Base-by-base conservation (phyloP, 2,113 vertebrate species). In the Drymodes brunneopygia region DNA sequence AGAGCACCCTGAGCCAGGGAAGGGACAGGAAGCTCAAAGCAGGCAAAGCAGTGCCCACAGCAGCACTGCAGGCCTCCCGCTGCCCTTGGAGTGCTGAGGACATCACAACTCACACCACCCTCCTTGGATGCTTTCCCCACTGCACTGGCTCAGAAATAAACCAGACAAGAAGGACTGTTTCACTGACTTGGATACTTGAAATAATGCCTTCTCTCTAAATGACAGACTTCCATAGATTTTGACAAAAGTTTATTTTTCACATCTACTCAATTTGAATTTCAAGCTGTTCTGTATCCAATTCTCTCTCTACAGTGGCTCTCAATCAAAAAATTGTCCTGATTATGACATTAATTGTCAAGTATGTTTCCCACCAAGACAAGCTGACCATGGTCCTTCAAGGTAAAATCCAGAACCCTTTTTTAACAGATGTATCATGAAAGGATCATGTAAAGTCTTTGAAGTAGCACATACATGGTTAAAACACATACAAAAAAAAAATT, bases 31-130 rank as follows among this genome's bases (percentile, higher is more conserved):
- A 77, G 28, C 31, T 65, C 33, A 61, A 65, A 90, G 53, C 35
- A 60, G 64, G 16, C 17, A 25, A 53, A 58, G 1, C 0, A 3
- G 50, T 12, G 75, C 9, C 23, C 45, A 22, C 3, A 2, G 11
- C 0, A 2, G 70, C 56, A 15, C n/a, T 11, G 36, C 57, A 47
- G 19, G 1, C 1, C 21, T 74, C 27, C 27, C 38, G 28, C 20
- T 18, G 74, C 29, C 4, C 50, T 57, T 47, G 10, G 5, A 22
- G 13, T 16, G 35, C 47, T 45, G 56, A 84, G 54, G 36, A 47
- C 40, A 57, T 16, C n/a, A 29, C 70, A 64, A 27, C 8, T 10
- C 47, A 60, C 74, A 12, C 38, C 44, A 28, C 14, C 16, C 31
- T 54, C 47, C 47, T 50, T 8, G 0, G 22, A 44, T 53, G 23